Percentiles rank a stretch among this genome's conserved stretches.
phyloP scores from a whole-genome alignment of 2,888 invertebrate species.

The Ditula angustiorana region DNA sequence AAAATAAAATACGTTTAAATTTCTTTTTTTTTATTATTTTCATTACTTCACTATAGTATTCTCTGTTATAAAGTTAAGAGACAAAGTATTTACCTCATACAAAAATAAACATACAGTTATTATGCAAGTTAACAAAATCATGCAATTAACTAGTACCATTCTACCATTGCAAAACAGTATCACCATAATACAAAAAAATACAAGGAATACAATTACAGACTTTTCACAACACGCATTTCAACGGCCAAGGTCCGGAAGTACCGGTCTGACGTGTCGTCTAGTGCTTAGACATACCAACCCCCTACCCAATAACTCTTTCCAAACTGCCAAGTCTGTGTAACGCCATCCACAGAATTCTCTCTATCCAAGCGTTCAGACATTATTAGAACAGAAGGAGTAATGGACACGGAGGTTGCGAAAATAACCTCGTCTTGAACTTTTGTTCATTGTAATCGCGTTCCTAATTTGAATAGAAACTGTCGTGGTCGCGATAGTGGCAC shows the following conservation, averaged over 20 bases:
- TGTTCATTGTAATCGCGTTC: conserved; percentile 49
- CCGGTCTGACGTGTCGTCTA: conserved; percentile 64
- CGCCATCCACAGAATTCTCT: conserved; percentile 42
- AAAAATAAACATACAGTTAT: too few species aligned
- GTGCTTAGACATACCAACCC: conserved; percentile 52
- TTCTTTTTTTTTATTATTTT: too few species aligned
- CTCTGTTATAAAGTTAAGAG: too few species aligned
- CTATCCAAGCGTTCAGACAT: background rate
- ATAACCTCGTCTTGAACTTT: conserved; percentile 1
- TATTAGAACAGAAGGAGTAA: conserved; percentile 44
- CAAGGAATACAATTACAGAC: conserved; percentile 15
- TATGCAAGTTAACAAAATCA: background rate
- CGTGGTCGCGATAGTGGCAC: conserved; percentile 65
- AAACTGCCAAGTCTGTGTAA: background rate
- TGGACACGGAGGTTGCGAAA: conserved; percentile 42
- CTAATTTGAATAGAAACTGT: conserved; percentile 79
- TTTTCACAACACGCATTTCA: conserved; percentile 59
- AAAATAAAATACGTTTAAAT: too few species aligned
- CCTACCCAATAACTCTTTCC: conserved; percentile 35
- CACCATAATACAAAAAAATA: conserved; percentile 4
- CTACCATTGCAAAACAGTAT: background rate
- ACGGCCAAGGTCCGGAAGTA: conserved; percentile 58
- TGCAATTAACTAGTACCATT: background rate
- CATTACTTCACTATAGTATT: too few species aligned
- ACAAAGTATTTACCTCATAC: too few species aligned